Percentiles rank a stretch among this genome's conserved stretches.
Evolutionary conservation across 2,797 vertebrate species (phyloP).

Genomic region (Labeo calbasu): DNA sequence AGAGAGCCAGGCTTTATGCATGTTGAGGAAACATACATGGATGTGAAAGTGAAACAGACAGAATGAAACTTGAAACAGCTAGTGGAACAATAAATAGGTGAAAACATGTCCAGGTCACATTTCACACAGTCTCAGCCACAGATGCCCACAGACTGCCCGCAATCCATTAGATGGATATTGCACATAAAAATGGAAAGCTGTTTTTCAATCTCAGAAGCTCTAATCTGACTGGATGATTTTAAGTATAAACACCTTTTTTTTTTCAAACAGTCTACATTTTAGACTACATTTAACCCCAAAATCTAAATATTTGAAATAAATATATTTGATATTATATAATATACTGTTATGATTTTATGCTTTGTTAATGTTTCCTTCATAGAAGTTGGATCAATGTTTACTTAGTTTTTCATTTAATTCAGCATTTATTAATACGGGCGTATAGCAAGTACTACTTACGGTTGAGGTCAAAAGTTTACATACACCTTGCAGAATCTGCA

Average conservation of each 20-base stretch:
- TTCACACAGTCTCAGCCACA: conserved; percentile 49
- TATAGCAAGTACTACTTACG: not conserved
- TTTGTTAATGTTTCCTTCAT: not conserved
- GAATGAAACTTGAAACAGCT: conserved; percentile 16
- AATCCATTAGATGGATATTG: conserved; percentile 18
- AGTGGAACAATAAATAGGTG: conserved; percentile 4
- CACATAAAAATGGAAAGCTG: conserved; percentile 18
- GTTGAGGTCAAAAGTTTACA: too few species aligned
- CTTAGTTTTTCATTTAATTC: not conserved
- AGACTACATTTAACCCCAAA: not conserved
- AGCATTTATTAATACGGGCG: not conserved
- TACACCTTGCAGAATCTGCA: too few species aligned
- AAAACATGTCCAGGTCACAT: conserved; percentile 47
- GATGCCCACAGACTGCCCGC: conserved; percentile 34
- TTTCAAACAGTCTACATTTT: not conserved
- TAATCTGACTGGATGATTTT: not conserved
- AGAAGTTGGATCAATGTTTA: not conserved
- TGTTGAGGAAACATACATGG: conserved; percentile 3
- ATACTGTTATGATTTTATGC: not conserved
- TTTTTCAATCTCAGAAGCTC: not conserved
- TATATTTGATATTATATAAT: not conserved
- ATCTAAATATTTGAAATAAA: not conserved
- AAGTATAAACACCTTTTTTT: not conserved
- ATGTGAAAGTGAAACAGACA: not conserved
- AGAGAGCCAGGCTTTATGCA: conserved; percentile 7